These are phyloP conservation scores for Pantala flavescens DNA, from an alignment of 1,140 invertebrate genomes.

Conservation along the genomic window DNA sequence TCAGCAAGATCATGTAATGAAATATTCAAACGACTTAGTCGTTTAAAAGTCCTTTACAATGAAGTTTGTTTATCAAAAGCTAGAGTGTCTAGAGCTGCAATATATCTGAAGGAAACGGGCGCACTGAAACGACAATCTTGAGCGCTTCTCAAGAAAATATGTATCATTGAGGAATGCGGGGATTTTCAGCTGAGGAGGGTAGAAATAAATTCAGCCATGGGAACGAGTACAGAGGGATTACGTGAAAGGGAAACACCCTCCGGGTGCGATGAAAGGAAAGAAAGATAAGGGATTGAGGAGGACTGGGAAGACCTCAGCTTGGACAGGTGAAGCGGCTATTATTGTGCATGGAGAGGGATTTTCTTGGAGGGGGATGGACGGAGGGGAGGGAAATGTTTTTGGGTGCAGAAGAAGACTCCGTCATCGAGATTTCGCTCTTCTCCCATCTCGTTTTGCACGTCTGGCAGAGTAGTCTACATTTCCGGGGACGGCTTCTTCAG, in stretches of 20 bases:
- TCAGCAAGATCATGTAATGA: too few relatives aligned
- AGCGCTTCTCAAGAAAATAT: too few relatives aligned
- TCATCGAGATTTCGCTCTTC: background rate
- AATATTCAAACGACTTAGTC: too few relatives aligned
- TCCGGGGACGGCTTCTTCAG: too few relatives aligned
- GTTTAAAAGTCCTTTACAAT: too few relatives aligned
- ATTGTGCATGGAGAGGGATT: background rate
- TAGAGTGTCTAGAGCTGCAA: too few relatives aligned
- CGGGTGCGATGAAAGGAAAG: background rate
- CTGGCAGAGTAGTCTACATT: background rate
- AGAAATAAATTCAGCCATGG: background rate
- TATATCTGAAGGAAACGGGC: too few relatives aligned
- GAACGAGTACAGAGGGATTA: background rate
- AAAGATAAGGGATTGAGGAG: background rate
- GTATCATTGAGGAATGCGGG: background rate
- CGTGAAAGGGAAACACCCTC: background rate
- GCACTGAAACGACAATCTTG: too few relatives aligned
- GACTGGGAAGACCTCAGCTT: background rate
- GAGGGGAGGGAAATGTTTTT: background rate
- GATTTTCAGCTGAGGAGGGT: background rate
- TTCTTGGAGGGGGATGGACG: background rate
- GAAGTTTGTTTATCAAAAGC: too few relatives aligned
- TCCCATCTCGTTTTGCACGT: background rate
- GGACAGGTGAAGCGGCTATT: constrained; percentile 7
- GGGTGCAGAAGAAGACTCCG: background rate